Conservation (phyloP, 2,797 vertebrate genomes). For the Sparus aurata region DNA sequence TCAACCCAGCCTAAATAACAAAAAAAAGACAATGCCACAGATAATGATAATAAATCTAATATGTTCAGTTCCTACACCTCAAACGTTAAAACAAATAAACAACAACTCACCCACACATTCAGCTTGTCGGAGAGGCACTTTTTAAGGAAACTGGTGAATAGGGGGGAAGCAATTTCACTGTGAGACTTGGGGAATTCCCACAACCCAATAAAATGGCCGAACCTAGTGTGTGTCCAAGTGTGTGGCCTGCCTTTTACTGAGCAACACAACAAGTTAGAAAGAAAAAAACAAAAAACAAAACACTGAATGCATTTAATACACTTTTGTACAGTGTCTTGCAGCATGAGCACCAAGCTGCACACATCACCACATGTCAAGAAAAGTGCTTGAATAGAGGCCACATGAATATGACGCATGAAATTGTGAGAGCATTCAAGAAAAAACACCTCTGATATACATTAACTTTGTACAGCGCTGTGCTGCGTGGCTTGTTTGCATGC, state of each 20-base stretch:
- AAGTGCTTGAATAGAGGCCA: constrained; percentile 7
- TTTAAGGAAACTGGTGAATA: constrained; percentile 87
- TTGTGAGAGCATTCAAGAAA: background rate
- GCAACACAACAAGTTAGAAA: constrained; percentile 27
- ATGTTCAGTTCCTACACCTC: constrained; percentile 29
- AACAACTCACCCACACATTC: constrained; percentile 85
- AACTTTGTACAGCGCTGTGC: background rate
- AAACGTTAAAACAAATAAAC: constrained; percentile 71
- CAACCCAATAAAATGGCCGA: constrained; percentile 82
- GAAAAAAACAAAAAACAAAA: background rate
- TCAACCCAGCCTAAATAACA: background rate
- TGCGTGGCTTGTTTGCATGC: constrained; percentile 24
- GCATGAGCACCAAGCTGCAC: background rate
- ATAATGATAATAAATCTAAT: constrained; percentile 4
- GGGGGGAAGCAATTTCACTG: constrained; percentile 84
- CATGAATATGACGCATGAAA: background rate
- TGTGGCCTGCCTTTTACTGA: constrained; percentile 52
- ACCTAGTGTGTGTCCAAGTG: constrained; percentile 79
- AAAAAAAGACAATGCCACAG: background rate
- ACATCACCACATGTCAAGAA: constrained; percentile 15
- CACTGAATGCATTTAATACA: constrained; percentile 20
- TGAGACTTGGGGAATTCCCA: constrained; percentile 88
- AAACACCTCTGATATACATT: background rate
- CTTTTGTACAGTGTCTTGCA: constrained; percentile 33
- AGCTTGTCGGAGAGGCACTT: constrained; percentile 80